phyloP scores from a whole-genome alignment of 2,888 invertebrate genomes.

The Galeruca laticollis region DNA sequence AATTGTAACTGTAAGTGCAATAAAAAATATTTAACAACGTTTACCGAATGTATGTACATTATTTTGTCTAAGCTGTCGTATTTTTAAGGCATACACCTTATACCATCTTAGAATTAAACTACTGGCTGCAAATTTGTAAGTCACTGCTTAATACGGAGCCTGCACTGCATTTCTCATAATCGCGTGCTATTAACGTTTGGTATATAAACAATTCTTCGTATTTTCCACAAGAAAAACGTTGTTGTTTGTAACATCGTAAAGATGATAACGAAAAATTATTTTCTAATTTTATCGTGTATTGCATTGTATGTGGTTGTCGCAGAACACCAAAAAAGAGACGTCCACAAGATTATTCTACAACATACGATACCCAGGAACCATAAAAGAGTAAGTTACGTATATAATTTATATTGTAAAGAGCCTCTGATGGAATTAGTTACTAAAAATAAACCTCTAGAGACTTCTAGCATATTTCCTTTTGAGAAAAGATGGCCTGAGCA shows the following conservation, averaged over 20 bases:
- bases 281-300: neutral
- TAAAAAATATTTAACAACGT: too few species aligned
- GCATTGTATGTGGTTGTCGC: conserved; percentile 16
- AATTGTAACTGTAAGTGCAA: too few species aligned
- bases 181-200: neutral
- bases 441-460: too few species aligned
- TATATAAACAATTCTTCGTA: neutral
- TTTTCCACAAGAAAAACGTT: conserved; percentile 7
- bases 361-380: conserved; percentile 24
- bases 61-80: too few species aligned
- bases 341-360: conserved; percentile 26
- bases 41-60: too few species aligned
- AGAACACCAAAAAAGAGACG: conserved; percentile 19
- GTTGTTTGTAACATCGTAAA: neutral
- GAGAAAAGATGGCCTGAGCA: too few species aligned
- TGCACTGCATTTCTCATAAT: neutral
- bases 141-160: too few species aligned
- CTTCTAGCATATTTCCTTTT: too few species aligned
- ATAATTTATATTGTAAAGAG: neutral
- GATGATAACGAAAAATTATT: neutral
- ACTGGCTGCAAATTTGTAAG: too few species aligned
- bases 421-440: too few species aligned
- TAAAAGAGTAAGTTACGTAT: conserved; percentile 9
- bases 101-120: too few species aligned
- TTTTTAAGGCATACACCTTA: too few species aligned